These are phyloP conservation scores for Tipula unca DNA, from an alignment of 2,888 invertebrate genomes.

Conservation along the genomic window DNA sequence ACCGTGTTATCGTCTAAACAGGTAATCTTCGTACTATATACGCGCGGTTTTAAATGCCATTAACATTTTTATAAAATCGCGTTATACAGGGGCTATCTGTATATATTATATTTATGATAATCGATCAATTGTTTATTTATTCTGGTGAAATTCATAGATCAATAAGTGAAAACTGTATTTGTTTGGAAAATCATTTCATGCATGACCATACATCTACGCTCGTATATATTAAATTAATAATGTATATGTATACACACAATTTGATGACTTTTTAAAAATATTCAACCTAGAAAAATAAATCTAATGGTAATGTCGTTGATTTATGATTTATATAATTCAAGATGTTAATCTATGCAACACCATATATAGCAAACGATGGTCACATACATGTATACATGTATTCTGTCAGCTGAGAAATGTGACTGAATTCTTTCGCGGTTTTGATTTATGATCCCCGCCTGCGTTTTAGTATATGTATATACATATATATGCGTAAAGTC, in stretches of 20 bases:
- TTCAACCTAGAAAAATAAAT: neutral
- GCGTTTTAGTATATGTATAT: neutral
- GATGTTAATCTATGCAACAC: neutral
- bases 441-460: neutral
- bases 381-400: neutral
- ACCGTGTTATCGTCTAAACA: neutral
- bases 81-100: neutral
- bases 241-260: neutral
- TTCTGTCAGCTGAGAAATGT: neutral
- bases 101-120: neutral
- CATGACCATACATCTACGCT: neutral
- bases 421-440: neutral
- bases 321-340: neutral
- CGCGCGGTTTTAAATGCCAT: too few species aligned
- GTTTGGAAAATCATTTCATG: neutral
- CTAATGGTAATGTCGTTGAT: neutral
- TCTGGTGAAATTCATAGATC: neutral
- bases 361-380: neutral
- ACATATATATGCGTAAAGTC: neutral
- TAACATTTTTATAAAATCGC: neutral
- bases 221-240: neutral
- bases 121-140: neutral
- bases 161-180: neutral
- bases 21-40: neutral
- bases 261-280: neutral